Percentiles rank a stretch among this genome's conserved stretches.
phyloP scores from a whole-genome alignment of 2,888 invertebrate species.

The Euspilapteryx auroguttella region DNA sequence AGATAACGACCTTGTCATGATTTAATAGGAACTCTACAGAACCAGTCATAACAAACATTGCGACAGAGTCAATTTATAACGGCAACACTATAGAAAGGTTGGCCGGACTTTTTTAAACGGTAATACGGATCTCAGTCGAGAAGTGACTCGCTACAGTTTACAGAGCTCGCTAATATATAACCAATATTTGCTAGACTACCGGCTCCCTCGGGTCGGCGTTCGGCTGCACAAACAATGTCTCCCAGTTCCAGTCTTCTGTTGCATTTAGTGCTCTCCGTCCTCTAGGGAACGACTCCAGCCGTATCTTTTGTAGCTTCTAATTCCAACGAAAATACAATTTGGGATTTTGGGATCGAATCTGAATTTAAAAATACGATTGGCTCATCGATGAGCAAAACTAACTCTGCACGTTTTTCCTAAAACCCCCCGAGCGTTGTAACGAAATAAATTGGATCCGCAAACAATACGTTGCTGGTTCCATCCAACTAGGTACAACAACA shows the following conservation, averaged over 20 bases:
- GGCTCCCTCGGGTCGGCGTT: conserved; percentile 24
- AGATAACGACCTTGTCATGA: not conserved
- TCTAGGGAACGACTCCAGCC: not conserved
- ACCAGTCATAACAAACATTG: no score
- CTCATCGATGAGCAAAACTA: no score
- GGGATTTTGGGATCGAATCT: not conserved
- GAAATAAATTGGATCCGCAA: no score
- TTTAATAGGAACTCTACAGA: not conserved
- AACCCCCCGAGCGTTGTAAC: no score
- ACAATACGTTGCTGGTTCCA: not conserved
- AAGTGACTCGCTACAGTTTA: conserved; percentile 30
- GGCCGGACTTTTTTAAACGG: no score
- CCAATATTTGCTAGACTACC: conserved; percentile 39
- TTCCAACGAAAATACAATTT: not conserved
- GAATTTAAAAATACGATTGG: no score
- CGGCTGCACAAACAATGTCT: conserved; percentile 31
- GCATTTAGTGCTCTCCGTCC: conserved; percentile 1
- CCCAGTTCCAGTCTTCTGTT: conserved; percentile 17
- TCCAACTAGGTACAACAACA: not conserved
- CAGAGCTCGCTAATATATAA: conserved; percentile 33
- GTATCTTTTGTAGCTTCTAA: not conserved
- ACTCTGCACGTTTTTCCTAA: no score
- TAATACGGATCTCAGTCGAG: conserved; percentile 14
- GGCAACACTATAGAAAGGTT: no score
- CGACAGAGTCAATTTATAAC: not conserved